Percentiles rank a stretch among this genome's conserved stretches.
phyloP scores from a whole-genome alignment of 2,888 invertebrate genomes.

The Drosophila crucigera region DNA sequence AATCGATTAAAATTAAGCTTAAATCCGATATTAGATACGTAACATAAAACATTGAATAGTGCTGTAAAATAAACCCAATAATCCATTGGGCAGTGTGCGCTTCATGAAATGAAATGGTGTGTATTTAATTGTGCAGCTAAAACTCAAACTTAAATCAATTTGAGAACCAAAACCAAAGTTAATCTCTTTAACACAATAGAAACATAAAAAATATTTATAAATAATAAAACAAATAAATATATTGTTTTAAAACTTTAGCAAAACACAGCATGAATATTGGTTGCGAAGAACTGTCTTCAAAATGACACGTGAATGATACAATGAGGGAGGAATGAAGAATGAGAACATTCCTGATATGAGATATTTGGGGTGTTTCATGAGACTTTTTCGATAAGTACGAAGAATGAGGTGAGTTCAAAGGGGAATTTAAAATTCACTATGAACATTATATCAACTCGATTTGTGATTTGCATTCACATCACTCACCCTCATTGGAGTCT shows the following conservation, averaged over 20 bases:
- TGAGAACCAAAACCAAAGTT: conserved; percentile 37
- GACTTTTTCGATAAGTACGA: conserved; percentile 22
- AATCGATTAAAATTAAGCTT: conserved; percentile 23
- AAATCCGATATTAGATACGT: conserved; percentile 51
- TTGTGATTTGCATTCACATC: conserved; percentile 54
- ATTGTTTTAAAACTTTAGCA: conserved; percentile 63
- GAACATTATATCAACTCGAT: conserved; percentile 48
- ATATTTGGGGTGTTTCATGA: conserved; percentile 18
- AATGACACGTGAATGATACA: conserved; percentile 41
- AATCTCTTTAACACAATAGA: conserved; percentile 37
- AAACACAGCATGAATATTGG: conserved; percentile 81
- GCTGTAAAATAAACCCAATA: conserved; percentile 8
- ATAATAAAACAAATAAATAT: conserved; percentile 19
- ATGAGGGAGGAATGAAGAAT: conserved; percentile 25
- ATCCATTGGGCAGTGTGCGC: conserved; percentile 47
- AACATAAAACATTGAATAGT: conserved; percentile 62
- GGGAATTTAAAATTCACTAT: conserved; percentile 19
- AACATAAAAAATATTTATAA: conserved; percentile 7
- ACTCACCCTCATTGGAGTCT: conserved; percentile 85
- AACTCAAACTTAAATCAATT: conserved; percentile 9
- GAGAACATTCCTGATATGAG: conserved; percentile 35
- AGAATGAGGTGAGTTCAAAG: conserved; percentile 46
- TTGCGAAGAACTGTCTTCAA: conserved; percentile 18
- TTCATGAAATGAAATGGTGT: conserved; percentile 61
- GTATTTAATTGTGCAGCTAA: conserved; percentile 45